Conservation (phyloP, 2,888 invertebrate genomes). For the Orthosia gothica region DNA sequence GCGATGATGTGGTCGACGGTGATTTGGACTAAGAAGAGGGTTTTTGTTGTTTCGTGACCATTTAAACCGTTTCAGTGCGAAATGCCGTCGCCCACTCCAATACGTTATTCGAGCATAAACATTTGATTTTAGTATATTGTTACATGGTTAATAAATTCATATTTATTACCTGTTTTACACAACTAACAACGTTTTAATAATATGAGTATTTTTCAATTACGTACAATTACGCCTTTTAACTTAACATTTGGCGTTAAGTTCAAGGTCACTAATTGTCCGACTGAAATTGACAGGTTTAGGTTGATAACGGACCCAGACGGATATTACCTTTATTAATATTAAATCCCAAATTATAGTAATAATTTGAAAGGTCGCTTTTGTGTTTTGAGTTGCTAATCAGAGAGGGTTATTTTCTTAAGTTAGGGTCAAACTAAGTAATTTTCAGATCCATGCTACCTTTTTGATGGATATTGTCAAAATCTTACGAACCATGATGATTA, state of each 20-base stretch:
- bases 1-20: too few relatives aligned
- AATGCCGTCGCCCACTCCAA: too few relatives aligned
- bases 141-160: too few relatives aligned
- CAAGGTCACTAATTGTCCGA: constrained; percentile 1
- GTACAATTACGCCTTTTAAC: constrained; percentile 11
- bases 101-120: too few relatives aligned
- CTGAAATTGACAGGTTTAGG: constrained; percentile 9
- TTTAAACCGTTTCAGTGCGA: too few relatives aligned
- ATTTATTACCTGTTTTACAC: too few relatives aligned
- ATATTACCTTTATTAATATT: constrained; percentile 7
- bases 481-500: too few relatives aligned
- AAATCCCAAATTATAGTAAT: neutral
- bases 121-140: too few relatives aligned
- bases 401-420: constrained; percentile 4
- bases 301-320: neutral
- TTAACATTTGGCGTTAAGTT: constrained; percentile 18
- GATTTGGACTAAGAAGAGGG: too few relatives aligned
- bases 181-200: too few relatives aligned
- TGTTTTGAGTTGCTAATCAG: constrained; percentile 14
- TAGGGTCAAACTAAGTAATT: neutral
- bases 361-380: constrained; percentile 15
- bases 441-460: neutral
- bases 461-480: neutral
- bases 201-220: too few relatives aligned
- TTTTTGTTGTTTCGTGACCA: too few relatives aligned